Evolutionary conservation across 2,888 invertebrate genomes (phyloP), one percentile per base, ranked within the genome.

Genomic region (Limnephilus lunatus): DNA sequence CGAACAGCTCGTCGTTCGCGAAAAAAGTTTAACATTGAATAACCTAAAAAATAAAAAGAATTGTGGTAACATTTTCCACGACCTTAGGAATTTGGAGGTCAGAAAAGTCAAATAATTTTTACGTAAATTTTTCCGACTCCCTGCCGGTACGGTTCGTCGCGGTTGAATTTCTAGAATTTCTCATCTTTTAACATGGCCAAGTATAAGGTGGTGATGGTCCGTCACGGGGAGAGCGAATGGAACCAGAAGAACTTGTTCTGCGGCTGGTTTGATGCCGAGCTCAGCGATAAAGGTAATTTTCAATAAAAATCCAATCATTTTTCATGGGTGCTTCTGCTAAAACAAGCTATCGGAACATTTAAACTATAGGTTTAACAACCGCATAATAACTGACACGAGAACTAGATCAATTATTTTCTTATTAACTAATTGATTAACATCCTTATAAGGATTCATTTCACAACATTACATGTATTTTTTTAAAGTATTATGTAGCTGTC

Each of bases 141-240:
- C 48, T 85, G 83, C 44, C 83, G 83, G 83, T 25, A 19, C 83
- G 15, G 83, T 83, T 68, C 25, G 7, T 68, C 25, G 68, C 25
- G 68, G 25, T 68, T 32, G 68, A 68, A 80, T 88, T 88, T 53
- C 30, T 31, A 85, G 14, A 81, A 48, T 83, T 68, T 48, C 19
- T 68, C 81, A 68, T n/a, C 39, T 81, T 68, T 53, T 80, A 92
- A 83, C 32, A 92, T 93, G 92, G 96, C 94, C 92, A 96, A 96
- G 95, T 96, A 97, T 94, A 96, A 96, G 94, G 97, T 98, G 96
- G 97, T 97, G 91, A 97, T 98, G 97, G 96, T 97, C 93, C 97
- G 98, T 93, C 97, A 97, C 94, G 97, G 97, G 91, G 97, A 98
- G 95, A 97, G 97, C 94, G 97, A 97, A 95, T 98, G 97, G 97